Base-by-base conservation (phyloP, 2,888 invertebrate genomes). In the Apamea crenata region DNA sequence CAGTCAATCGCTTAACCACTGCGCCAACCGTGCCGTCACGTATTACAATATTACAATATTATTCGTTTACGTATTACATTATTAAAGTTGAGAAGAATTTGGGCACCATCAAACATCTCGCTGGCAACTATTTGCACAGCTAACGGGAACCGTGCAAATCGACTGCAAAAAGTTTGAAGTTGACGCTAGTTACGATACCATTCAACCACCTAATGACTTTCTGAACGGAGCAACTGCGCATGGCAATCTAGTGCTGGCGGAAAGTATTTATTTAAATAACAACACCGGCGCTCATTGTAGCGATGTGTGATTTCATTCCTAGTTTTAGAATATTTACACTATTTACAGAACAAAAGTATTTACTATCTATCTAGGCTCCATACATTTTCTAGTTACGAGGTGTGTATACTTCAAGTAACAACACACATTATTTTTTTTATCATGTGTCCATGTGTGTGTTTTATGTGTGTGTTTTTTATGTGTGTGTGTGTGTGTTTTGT, bases 151-250 rank as follows among this genome's bases (percentile, higher is more conserved):
- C 4, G 14, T 4, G 21, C 16, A 73, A 73, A 75, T 18, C 21
- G 73, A 76, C 61, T 18, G 47, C 18, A 61, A 36, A 61, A 47
- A 47, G 73, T 36, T 32, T 59, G 1, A 76, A 1, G 14, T 59
- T 44, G 18, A 44, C n/a, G 32, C 18, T n/a, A 29, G n/a, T 14
- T 47, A 14, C 44, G 44, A 47, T 59, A 36, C n/a, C 10, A 73
- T 61, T 73, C 21, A 6, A 36, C n/a, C 21, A 16, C 21, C 32
- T 73, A 73, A 47, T 73, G 76, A 47, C 32, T 76, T 76, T 76
- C 36, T 61, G 47, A 61, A 36, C 61, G 47, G n/a, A 21, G 25
- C 21, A 25, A 53, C 50, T 69, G 50, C 8, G 5, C 25, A 32
- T 32, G 50, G 18, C 40, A 29, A 69, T 29, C 6, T 25, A 40